Evolutionary conservation across 2,888 invertebrate species (phyloP), one percentile per base, ranked within the genome.

Genomic region (Tenthredo notha): DNA sequence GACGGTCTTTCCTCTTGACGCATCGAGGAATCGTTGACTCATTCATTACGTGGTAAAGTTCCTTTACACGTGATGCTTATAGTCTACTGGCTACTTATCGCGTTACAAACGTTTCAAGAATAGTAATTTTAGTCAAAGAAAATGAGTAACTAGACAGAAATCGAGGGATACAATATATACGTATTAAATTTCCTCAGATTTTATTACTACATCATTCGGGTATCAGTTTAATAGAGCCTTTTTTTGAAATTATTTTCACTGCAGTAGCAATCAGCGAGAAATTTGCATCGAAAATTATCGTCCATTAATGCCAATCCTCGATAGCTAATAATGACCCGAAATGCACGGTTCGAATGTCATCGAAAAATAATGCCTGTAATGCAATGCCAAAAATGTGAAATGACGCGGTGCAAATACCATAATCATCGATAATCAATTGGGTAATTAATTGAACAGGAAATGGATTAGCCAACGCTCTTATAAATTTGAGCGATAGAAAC

Each of bases 21-120:
- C 77, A 77, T 77, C 77, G 77, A 33, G 74, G 43, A 25, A 74
- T 74, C 21, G 72, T 43, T 74, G 72, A 74, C 72, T 74, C 72
- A 74, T 74, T 43, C 43, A 1, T 25, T 43, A 43, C 40, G 21
- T 40, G 21, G 72, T 74, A 43, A 43, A 21, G 72, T 10, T 40
- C 10, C 40, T 43, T 18, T 33, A 18, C 67, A 67, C 67, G 67
- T 67, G 67, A 67, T 10, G 33, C 33, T 15, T 67, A 12, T 25
- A 25, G 65, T 29, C 7, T 29, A 65, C 18, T 12, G 21, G 25
- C 67, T 25, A 67, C 67, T 67, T 67, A 25, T 67, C 67, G 67
- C 33, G 10, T 67, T 18, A 67, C 12, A 33, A 67, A 67, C 67
- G 33, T 12, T 33, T 33, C 33, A 25, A 18, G 67, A 67, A 67